Evolutionary conservation across 2,797 vertebrate genomes (phyloP), one percentile per base, ranked within the genome.

Genomic region (Microctenopoma steveboyesi): DNA sequence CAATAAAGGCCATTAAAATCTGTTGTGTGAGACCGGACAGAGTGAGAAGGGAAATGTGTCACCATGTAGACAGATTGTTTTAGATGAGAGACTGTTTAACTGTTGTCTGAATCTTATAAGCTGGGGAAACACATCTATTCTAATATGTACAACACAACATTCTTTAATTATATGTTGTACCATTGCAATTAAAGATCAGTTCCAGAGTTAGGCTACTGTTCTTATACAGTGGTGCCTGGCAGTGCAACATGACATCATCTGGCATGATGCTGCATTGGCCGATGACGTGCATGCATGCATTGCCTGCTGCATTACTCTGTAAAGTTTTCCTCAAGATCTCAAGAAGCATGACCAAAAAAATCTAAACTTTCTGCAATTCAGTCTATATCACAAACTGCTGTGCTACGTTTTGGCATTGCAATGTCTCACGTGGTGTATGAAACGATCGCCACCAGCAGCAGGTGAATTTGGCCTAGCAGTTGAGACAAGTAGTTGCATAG

Each of bases 1-100:
- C 76, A 84, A 86, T 83, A 45, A 84, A 74, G 43, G 58, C 67
- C 35, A 69, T 77, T 84, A 68, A 73, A 79, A 69, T 55, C 50
- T 65, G 22, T 27, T 69, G 51, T 71, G 72, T 53, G 56, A 9
- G 37, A 60, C 64, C 47, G 49, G 72, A 77, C 40, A 64, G 52
- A 49, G 43, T 49, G 37, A 64, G 43, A 55, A 62, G 57, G 72
- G 71, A 69, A 81, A 83, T 74, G 69, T 62, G 73, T 77, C 52
- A 53, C 65, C 45, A 9, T 61, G 57, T 62, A n/a, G 10, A 37
- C 40, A 35, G 40, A 75, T 65, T 63, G 74, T 64, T 59, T 54
- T 46, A 22, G 18, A 70, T 55, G 55, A 76, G 51, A 56, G 43
- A 48, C 42, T 46, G 39, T 37, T 71, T 51, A n/a, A 45, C 43